Base-by-base conservation (phyloP, 2,113 vertebrate genomes). In the Aspidoscelis tigris region DNA sequence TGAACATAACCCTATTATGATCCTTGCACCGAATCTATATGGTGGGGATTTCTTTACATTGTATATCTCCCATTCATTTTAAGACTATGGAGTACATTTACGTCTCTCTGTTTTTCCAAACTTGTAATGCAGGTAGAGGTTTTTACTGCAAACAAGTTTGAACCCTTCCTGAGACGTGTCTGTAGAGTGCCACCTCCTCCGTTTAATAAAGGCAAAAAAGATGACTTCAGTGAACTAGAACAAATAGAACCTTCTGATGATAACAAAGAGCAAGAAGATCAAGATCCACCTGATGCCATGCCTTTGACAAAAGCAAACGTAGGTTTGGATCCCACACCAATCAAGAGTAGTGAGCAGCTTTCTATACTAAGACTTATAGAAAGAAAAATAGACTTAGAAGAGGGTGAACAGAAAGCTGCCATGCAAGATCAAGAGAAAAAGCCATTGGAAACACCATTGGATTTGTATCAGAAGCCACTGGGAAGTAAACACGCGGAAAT, bases 231-330 rank as follows among this genome's bases (percentile, higher is more conserved):
- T 72, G 12, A 58, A 84, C 50, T 84, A 72, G 76, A 74, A 81
- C 71, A 84, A 39, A 84, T 33, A 21, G 24, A 6, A 44, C 65
- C 69, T 43, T 53, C 41, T 82, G 0, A 76, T 82, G 91, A 93
- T 7, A 20, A 73, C 44, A 55, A 88, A 84, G 93, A 94, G 50
- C 75, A 88, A 18, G 94, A 94, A 93, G 94, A 94, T 47, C 92
- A 93, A 85, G 94, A 94, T 24, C 94, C 93, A 78, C 91, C 93
- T 89, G 77, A 84, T 75, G 88, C 9, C 72, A 11, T 53, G 73
- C 3, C 22, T 47, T 79, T 80, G 68, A 74, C 70, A 61, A 74
- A 74, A 47, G 3, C 22, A 65, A n/a, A 65, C 10, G 50, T 76
- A 43, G 6, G 55, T 72, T 14, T 41, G 81, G 87, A 39, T 41